These are phyloP conservation scores for Matsumyia berberina DNA, from an alignment of 2,888 invertebrate species.

Conservation along the genomic window DNA sequence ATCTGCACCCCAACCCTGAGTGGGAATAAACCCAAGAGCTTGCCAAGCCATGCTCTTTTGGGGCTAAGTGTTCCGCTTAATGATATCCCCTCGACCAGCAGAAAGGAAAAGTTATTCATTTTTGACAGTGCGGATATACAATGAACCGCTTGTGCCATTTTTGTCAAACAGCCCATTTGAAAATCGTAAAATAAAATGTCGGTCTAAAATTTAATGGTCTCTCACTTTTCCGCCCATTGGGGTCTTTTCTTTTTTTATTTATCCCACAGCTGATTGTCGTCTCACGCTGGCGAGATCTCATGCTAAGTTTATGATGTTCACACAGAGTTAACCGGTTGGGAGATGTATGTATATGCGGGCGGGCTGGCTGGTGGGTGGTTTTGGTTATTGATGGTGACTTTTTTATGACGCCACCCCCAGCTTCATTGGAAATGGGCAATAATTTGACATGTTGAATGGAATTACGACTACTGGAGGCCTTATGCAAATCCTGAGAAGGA, in stretches of 20 bases:
- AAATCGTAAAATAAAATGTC: constrained; percentile 72
- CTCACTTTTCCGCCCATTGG: constrained; percentile 49
- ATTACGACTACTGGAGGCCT: constrained; percentile 70
- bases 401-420: constrained; percentile 67
- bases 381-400: constrained; percentile 66
- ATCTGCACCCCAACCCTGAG: constrained; percentile 40
- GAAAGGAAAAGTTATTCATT: constrained; percentile 61
- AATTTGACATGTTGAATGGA: constrained; percentile 76
- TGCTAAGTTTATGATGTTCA: constrained; percentile 65
- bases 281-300: constrained; percentile 61
- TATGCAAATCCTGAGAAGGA: constrained; percentile 72
- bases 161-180: constrained; percentile 73
- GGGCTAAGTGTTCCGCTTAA: constrained; percentile 63
- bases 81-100: constrained; percentile 46
- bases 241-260: constrained; percentile 26
- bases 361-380: constrained; percentile 1
- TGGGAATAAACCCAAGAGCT: constrained; percentile 37
- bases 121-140: constrained; percentile 63
- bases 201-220: constrained; percentile 72
- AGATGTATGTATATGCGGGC: neutral
- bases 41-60: constrained; percentile 53
- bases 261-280: constrained; percentile 66
- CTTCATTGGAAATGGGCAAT: constrained; percentile 73
- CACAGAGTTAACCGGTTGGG: constrained; percentile 44
- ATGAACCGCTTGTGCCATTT: constrained; percentile 60